phyloP scores from a whole-genome alignment of 2,113 vertebrate species.

The Ranitomeya variabilis region DNA sequence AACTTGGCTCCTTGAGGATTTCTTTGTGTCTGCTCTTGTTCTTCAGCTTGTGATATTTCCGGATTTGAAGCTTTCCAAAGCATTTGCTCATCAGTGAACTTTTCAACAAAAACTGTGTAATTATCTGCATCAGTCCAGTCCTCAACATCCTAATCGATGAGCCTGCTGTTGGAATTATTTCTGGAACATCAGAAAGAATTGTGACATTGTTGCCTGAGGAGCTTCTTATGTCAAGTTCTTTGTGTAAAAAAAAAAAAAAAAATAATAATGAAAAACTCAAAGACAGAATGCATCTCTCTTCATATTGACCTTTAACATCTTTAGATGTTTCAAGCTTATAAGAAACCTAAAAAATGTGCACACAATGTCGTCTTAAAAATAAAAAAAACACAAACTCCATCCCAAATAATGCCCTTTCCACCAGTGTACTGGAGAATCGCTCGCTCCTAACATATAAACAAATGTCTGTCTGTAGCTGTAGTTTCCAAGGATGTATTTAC shows the following conservation, averaged over 20 bases:
- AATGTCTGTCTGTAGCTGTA: not conserved
- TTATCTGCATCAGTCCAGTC: not conserved
- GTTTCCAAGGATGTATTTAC: no score
- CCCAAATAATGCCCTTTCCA: no score
- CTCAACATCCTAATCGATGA: not conserved
- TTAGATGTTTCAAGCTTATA: not conserved
- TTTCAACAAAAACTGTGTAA: not conserved
- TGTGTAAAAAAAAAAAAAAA: not conserved
- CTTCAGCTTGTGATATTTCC: not conserved
- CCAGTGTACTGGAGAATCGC: no score
- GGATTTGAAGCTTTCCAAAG: not conserved
- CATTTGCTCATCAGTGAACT: not conserved
- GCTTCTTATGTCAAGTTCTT: not conserved
- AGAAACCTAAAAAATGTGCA: not conserved
- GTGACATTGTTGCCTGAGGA: not conserved
- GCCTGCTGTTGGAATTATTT: not conserved
- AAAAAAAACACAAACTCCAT: not conserved
- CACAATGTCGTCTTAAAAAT: not conserved
- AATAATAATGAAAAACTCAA: not conserved
- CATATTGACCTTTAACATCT: not conserved
- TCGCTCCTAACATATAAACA: not conserved
- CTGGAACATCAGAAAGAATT: conserved; percentile 11
- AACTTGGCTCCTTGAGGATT: not conserved
- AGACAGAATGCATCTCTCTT: not conserved
- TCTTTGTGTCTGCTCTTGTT: not conserved